Percentiles rank a stretch among this genome's conserved stretches.
These are phyloP conservation scores for Eristalis tenax DNA, from an alignment of 2,888 invertebrate genomes.

Conservation along the genomic window DNA sequence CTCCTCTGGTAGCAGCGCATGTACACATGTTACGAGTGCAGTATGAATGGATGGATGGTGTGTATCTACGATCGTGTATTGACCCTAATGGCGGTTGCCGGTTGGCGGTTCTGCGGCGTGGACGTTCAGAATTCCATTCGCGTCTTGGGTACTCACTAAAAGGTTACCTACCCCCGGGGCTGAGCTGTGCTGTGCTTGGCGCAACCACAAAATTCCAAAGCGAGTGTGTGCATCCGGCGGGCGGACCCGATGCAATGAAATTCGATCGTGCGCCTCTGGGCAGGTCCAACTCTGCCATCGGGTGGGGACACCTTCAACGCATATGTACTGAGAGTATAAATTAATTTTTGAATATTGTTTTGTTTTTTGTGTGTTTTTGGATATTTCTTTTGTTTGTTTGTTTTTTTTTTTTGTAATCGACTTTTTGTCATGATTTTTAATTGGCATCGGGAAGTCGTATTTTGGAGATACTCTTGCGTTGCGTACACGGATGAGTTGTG, in stretches of 20 bases:
- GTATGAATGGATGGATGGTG: constrained; percentile 34
- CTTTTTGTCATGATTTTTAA: constrained; percentile 70
- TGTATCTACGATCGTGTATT: constrained; percentile 56
- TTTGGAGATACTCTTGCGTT: constrained; percentile 56
- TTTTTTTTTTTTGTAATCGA: constrained; percentile 29
- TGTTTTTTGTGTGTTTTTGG: constrained; percentile 23
- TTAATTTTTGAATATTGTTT: constrained; percentile 47
- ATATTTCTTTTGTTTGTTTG: constrained; percentile 1
- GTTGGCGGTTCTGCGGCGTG: not conserved
- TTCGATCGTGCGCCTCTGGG: constrained; percentile 37
- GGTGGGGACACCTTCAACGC: constrained; percentile 1
- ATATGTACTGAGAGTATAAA: constrained; percentile 53
- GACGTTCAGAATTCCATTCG: constrained; percentile 47
- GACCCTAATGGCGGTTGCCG: constrained; percentile 27
- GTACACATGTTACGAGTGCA: constrained; percentile 46
- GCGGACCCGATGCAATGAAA: constrained; percentile 51
- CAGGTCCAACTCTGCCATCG: not conserved
- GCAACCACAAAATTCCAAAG: constrained; percentile 59
- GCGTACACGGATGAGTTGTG: constrained; percentile 35
- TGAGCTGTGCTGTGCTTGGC: constrained; percentile 8
- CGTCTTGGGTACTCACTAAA: constrained; percentile 38
- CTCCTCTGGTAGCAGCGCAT: constrained; percentile 21
- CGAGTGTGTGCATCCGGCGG: constrained; percentile 64
- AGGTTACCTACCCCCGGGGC: constrained; percentile 30
- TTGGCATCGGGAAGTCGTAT: constrained; percentile 66